Evolutionary conservation across 2,797 vertebrate species (phyloP).

Genomic region (Tiaroga cobitis): DNA sequence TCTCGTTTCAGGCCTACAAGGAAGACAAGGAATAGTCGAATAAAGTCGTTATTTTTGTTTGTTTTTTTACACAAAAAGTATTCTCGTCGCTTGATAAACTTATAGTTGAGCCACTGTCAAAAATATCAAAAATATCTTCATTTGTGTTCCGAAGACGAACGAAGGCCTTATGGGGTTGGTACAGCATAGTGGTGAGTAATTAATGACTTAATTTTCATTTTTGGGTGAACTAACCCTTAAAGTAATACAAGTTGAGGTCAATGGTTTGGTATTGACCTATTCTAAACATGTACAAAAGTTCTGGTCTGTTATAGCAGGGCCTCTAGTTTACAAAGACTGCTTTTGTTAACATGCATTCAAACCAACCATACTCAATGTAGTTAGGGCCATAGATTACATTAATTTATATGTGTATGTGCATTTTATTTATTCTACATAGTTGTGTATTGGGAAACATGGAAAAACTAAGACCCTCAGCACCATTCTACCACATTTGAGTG

Average conservation of each 20-base stretch:
- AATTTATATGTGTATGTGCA: not conserved
- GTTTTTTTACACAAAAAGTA: no score
- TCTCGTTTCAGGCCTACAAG: no score
- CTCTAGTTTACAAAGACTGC: not conserved
- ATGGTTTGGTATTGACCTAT: constrained; percentile 6
- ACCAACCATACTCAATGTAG: not conserved
- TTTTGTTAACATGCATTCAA: not conserved
- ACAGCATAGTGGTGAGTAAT: no score
- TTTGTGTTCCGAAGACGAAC: no score
- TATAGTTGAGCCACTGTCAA: no score
- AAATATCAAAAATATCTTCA: no score
- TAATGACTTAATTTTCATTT: no score
- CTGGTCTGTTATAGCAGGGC: not conserved
- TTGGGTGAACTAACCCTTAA: no score
- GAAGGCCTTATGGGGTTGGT: no score
- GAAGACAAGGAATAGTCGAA: no score
- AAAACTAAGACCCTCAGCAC: not conserved
- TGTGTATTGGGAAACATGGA: not conserved
- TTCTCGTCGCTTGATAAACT: no score
- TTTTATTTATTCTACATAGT: not conserved
- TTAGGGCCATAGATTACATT: not conserved
- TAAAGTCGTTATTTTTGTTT: no score
- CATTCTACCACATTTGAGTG: not conserved
- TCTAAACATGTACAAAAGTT: constrained; percentile 18
- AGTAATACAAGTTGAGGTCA: not conserved